These are phyloP conservation scores for Hypothenemus hampei DNA, from an alignment of 1,140 invertebrate species.

Conservation along the genomic window DNA sequence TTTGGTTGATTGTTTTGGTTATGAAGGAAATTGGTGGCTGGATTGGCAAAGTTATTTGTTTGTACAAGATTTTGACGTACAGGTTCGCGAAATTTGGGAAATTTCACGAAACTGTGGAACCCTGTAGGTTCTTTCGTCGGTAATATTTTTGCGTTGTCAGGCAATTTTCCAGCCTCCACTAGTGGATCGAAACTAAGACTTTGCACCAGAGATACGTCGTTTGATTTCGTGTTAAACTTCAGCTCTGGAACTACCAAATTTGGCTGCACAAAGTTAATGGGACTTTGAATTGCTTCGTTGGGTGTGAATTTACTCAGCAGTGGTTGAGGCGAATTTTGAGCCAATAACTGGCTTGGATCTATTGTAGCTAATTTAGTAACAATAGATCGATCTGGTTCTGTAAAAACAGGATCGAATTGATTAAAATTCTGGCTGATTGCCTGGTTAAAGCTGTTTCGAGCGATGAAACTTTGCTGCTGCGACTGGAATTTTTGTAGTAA, in stretches of 20 bases:
- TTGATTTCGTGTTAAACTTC: background rate
- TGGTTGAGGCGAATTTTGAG: background rate
- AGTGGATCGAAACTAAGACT: constrained; percentile 46
- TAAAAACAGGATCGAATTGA: constrained; percentile 23
- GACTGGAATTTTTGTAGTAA: constrained; percentile 61
- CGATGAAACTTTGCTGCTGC: constrained; percentile 4
- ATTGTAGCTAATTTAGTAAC: constrained; percentile 18
- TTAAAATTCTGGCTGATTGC: constrained; percentile 19
- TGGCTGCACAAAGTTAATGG: background rate
- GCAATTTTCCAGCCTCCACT: constrained; percentile 32
- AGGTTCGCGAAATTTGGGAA: constrained; percentile 5
- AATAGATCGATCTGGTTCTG: constrained; percentile 17
- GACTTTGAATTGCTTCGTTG: constrained; percentile 4
- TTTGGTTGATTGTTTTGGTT: too few relatives aligned
- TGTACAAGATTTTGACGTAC: background rate
- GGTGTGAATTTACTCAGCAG: constrained; percentile 11
- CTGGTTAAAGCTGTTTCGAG: constrained; percentile 14
- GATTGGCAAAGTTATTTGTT: too few relatives aligned
- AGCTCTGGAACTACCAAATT: background rate
- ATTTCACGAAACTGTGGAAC: constrained; percentile 32
- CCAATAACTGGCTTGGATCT: constrained; percentile 5
- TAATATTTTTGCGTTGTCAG: constrained; percentile 38
- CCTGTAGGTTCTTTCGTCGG: constrained; percentile 38
- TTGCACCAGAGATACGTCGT: constrained; percentile 46
- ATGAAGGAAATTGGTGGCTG: too few relatives aligned